Conservation (phyloP, 2,888 invertebrate species). For the Matsumyia berberina region DNA sequence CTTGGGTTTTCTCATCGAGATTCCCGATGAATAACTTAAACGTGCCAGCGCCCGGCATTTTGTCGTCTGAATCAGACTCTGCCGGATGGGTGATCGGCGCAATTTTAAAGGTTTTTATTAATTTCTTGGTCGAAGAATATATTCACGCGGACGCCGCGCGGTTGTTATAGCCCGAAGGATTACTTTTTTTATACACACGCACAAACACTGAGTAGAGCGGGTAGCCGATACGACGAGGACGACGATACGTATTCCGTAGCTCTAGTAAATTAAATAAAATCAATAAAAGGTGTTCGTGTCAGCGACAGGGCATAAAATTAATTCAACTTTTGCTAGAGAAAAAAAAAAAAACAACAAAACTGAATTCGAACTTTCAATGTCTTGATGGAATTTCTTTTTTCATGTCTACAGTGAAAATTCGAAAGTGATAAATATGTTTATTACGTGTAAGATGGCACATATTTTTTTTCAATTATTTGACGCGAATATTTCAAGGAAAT, state of each 20-base stretch:
- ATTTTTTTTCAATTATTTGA: constrained; percentile 12
- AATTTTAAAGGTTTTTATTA: constrained; percentile 44
- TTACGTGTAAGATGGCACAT: constrained; percentile 22
- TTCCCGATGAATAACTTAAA: constrained; percentile 99
- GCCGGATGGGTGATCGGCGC: constrained; percentile 65
- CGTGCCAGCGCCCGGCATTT: constrained; percentile 96
- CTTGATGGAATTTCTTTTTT: background rate
- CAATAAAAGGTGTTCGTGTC: constrained; percentile 72
- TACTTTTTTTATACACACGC: constrained; percentile 40
- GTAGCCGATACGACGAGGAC: constrained; percentile 71
- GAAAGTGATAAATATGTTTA: constrained; percentile 53
- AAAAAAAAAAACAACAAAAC: constrained; percentile 19
- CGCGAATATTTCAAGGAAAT: constrained; percentile 33
- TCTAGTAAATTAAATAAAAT: constrained; percentile 74
- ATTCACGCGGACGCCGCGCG: constrained; percentile 68
- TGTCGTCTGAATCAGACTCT: constrained; percentile 72
- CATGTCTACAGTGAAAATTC: constrained; percentile 71
- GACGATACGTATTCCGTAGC: constrained; percentile 69
- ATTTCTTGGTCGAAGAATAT: constrained; percentile 11
- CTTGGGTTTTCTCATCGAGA: constrained; percentile 95
- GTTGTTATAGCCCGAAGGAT: constrained; percentile 45
- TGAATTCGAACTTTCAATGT: constrained; percentile 71
- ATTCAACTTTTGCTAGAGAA: constrained; percentile 36
- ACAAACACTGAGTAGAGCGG: constrained; percentile 54
- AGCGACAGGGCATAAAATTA: constrained; percentile 62